Conservation (phyloP, 2,888 invertebrate genomes). For the Apodemia mormo region DNA sequence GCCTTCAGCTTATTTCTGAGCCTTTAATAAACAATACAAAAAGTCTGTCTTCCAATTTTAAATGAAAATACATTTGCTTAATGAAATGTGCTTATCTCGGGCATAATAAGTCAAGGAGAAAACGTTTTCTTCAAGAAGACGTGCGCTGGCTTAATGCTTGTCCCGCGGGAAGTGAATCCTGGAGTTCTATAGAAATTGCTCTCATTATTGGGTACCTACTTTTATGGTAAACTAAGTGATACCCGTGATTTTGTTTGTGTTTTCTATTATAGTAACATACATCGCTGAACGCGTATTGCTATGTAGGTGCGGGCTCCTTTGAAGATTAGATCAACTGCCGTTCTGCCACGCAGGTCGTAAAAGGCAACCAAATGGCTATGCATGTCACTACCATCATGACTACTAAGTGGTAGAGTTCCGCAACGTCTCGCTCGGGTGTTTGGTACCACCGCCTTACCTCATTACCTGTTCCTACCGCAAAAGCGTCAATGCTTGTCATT, state of each 20-base stretch:
- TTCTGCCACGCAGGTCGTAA: too few species aligned
- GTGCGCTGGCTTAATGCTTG: not conserved
- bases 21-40: not conserved
- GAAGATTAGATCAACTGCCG: too few species aligned
- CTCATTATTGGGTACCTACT: not conserved
- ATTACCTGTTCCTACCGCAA: too few species aligned
- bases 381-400: too few species aligned
- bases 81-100: constrained; percentile 1
- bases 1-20: not conserved
- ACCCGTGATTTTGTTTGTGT: not conserved
- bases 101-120: not conserved
- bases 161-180: not conserved
- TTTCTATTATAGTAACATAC: not conserved
- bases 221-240: not conserved
- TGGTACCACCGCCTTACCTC: too few species aligned
- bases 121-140: not conserved
- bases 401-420: too few species aligned
- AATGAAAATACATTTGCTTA: not conserved
- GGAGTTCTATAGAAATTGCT: not conserved
- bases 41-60: not conserved
- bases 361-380: too few species aligned
- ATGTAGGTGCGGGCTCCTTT: too few species aligned
- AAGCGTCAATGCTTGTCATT: too few species aligned
- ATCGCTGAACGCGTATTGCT: too few species aligned
- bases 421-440: too few species aligned